Conservation (phyloP, 2,888 invertebrate species). For the Drosophila subquinaria region DNA sequence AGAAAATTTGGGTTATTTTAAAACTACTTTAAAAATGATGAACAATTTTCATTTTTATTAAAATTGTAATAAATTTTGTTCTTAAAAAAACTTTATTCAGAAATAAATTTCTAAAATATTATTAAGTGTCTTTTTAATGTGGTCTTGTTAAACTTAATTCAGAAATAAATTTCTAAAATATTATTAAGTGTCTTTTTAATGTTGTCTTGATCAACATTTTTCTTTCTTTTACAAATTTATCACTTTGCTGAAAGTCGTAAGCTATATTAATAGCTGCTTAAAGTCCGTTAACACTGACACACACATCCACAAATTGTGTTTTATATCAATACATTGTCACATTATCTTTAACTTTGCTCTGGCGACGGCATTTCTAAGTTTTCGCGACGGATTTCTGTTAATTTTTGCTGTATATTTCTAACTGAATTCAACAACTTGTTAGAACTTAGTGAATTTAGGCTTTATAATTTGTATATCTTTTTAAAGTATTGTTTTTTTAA, state of each 20-base stretch:
- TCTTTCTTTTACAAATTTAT: neutral
- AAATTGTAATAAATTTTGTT: no score
- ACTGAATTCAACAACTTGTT: neutral
- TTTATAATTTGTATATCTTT: neutral
- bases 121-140: neutral
- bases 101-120: no score
- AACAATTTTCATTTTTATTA: no score
- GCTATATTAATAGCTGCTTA: slow-evolving; percentile 5
- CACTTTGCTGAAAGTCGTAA: neutral
- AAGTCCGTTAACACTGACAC: slow-evolving; percentile 8
- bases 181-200: neutral
- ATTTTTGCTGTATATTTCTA: neutral
- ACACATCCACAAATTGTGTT: slow-evolving; percentile 9
- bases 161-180: no score
- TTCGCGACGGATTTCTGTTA: slow-evolving; percentile 50
- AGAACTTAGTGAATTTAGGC: neutral
- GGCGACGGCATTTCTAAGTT: slow-evolving; percentile 75
- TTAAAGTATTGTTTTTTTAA: neutral
- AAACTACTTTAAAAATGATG: no score
- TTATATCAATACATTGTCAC: slow-evolving; percentile 16
- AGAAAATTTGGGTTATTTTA: neutral
- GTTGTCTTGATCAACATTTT: neutral
- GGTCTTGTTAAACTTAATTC: neutral
- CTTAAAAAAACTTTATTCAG: no score
- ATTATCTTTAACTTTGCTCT: slow-evolving; percentile 35